Base-by-base conservation (phyloP, 2,113 vertebrate species). In the Vulpes ferrilata region DNA sequence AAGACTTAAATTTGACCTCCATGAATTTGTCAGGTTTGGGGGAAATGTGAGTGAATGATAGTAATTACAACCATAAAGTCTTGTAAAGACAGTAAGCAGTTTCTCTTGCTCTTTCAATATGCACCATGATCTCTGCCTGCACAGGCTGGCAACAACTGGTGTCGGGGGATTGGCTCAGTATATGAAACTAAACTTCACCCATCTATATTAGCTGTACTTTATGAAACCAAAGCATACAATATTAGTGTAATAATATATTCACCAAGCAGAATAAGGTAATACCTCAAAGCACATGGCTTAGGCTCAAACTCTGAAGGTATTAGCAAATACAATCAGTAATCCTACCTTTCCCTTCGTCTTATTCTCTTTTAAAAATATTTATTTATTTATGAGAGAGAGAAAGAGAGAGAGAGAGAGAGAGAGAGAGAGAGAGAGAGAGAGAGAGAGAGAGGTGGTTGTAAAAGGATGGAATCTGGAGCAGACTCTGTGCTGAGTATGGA, bases 1-100 rank as follows among this genome's bases (percentile, higher is more conserved):
- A 80, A 89, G 30, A 88, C 71, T 88, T 87, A 94, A 78, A 93
- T 74, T 88, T 94, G 81, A 62, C 11, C n/a, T 71, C 51, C n/a
- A 17, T 59, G 78, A 92, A 94, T 82, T 55, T 94, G 22, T 82
- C 74, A 79, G 25, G 38, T 80, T 93, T 83, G 30, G 22, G 20
- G 48, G n/a, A 78, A 43, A 59, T 69, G 19, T 89, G 51, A 55
- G 15, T 13, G 48, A 83, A 91, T 94, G 69, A 74, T 38, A 51
- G 16, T 64, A 73, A 69, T 38, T 71, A 2, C 3, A 17, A 51
- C 0, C 19, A 1, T 62, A 79, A 64, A 62, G 6, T 35, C 76
- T 97, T 71, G 43, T 80, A 30, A 90, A 67, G 79, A 43, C 1
- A 60, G 51, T 48, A 51, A 30, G 25, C 11, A 86, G 3, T 87